Percentiles rank a stretch among this genome's conserved stretches.
Evolutionary conservation across 2,113 vertebrate species (phyloP).

Genomic region (Labeo rohita): DNA sequence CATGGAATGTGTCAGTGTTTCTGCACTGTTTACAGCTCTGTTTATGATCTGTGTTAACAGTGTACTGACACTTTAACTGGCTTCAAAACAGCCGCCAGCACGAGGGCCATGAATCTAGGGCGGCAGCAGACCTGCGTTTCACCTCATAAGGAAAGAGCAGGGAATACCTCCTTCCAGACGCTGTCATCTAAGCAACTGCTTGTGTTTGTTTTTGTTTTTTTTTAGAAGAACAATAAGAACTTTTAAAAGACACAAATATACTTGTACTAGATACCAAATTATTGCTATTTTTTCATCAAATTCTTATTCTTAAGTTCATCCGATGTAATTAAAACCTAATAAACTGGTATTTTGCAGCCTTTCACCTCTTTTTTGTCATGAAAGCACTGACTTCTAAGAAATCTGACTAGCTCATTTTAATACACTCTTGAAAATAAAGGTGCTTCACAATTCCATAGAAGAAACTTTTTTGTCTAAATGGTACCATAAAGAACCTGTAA

Average conservation of each 20-base stretch:
- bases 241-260: not conserved
- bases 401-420: no score
- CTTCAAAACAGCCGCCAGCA: slow-evolving; percentile 52
- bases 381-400: no score
- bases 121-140: slow-evolving; percentile 21
- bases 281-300: not conserved
- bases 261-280: not conserved
- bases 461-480: no score
- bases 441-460: no score
- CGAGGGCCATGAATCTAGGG: slow-evolving; percentile 56
- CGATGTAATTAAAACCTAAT: not conserved
- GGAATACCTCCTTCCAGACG: not conserved
- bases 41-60: slow-evolving; percentile 69
- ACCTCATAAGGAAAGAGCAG: slow-evolving; percentile 36
- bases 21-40: slow-evolving; percentile 64
- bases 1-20: slow-evolving; percentile 42
- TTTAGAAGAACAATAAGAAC: not conserved
- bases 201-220: not conserved
- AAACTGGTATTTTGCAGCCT: not conserved
- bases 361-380: not conserved
- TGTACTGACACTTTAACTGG: slow-evolving; percentile 74
- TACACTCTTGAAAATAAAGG: no score
- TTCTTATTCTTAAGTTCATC: not conserved
- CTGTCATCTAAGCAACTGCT: not conserved
- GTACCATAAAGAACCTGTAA: no score